Base-by-base conservation (phyloP, 1,140 invertebrate genomes). In the Pseudomyrmex sp. region DNA sequence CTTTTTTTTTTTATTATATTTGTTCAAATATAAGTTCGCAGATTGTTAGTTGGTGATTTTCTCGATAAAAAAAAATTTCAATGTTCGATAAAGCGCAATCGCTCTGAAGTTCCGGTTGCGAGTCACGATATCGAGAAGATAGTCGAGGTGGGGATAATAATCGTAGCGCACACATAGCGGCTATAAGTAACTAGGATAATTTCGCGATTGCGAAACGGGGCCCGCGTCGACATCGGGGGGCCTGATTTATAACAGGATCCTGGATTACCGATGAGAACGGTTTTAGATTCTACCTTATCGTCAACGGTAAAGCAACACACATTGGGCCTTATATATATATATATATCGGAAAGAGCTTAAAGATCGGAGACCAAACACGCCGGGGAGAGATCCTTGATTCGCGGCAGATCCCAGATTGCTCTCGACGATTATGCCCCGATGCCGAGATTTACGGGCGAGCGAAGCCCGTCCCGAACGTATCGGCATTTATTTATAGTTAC, bases 401-500 rank as follows among this genome's bases (percentile, higher is more conserved):
- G 61, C 85, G 85, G 66, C 62, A 88, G 90, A 89, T 91, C 88
- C 86, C 83, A 91, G 90, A 89, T 91, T 85, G 87, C 83, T 3
- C 61, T 59, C 79, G 76, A 58, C 86, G 90, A 91, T 91, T 91
- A 91, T 89, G 89, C 88, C 77, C 77, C 80, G 87, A 87, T 88
- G 18, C 77, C 58, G 59, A 89, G 87, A 91, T 91, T 91, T 91
- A 91, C 88, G 87, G 86, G 75, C 90, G 9, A 74, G 66, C 74
- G 80, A 82, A 84, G 76, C 75, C 50, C 46, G 74, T 5, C 85
- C 7, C 13, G 12, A 61, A 82, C 82, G 85, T 48, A 89, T 85
- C 85, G 83, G 77, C 85, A 88, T 88, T 91, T 91, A 91, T 91
- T 91, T 91, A 91, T 91, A 90, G 89, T 88, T 83, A 82, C 72